These are phyloP conservation scores for Sarcophaga peregrina DNA, from an alignment of 1,140 invertebrate species.

Conservation along the genomic window DNA sequence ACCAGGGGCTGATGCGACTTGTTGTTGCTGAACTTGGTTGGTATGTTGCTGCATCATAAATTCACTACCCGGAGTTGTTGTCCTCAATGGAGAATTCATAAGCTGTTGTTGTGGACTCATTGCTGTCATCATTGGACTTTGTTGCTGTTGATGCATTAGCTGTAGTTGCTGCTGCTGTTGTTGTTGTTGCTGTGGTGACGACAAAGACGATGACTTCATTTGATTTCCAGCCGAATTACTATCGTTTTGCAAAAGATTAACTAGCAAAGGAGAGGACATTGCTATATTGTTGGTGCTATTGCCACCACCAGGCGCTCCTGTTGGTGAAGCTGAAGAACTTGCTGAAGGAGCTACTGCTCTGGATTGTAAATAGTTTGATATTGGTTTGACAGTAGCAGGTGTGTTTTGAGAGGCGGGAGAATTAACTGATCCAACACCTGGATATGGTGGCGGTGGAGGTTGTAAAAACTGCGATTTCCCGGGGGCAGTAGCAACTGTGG, in stretches of 20 bases:
- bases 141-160: conserved; percentile 32
- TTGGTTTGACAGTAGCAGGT: conserved; percentile 50
- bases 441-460: conserved; percentile 68
- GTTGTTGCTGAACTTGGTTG: conserved; percentile 56
- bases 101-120: conserved; percentile 53
- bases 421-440: conserved; percentile 58
- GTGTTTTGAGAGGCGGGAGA: conserved; percentile 48
- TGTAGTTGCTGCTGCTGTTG: conserved; percentile 51
- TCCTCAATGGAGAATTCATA: conserved; percentile 55
- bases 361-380: conserved; percentile 49
- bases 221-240: conserved; percentile 65
- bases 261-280: conserved; percentile 88
- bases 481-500: conserved; percentile 45
- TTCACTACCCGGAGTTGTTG: conserved; percentile 53
- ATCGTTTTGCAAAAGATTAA: conserved; percentile 91
- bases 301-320: neutral
- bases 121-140: conserved; percentile 24
- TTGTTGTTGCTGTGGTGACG: conserved; percentile 50
- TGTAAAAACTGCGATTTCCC: conserved; percentile 64
- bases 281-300: conserved; percentile 60
- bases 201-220: conserved; percentile 49
- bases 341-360: conserved; percentile 63
- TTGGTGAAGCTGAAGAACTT: conserved; percentile 53
- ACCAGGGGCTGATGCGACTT: conserved; percentile 46
- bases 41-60: conserved; percentile 50